Base-by-base conservation (phyloP, 2,113 vertebrate genomes). In the Carassius carassius region DNA sequence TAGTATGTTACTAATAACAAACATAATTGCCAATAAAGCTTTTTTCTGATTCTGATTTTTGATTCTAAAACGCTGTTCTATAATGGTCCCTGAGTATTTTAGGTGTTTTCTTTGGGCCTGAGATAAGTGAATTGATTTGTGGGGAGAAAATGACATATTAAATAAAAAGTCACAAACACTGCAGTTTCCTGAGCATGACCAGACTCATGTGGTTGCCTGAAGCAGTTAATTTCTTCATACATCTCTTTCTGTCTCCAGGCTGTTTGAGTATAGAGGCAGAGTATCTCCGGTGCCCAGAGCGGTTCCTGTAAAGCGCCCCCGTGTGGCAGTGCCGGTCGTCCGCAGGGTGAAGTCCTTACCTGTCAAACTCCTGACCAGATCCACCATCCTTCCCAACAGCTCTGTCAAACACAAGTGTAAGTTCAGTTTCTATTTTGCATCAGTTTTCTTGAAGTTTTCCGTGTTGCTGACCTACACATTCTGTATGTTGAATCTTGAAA, bases 291-390 rank as follows among this genome's bases (percentile, higher is more conserved):
- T 94, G 69, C 97, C 97, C 54, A 94, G 96, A 47, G 95, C 94
- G 62, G 95, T 96, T 37, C 96, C 97, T 0, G 94, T 96, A 88
- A 98, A 98, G 90, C 94, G 96, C 70, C 95, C 96, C 0, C 93
- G 96, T 25, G 94, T 96, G 89, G 94, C 95, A 2, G 92, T 98
- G n/a, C 97, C 97, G 0, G 92, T 97, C 5, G 96, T 97, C 12
- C 94, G 96, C n/a, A 94, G 96, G 3, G 95, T 97, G 88, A 97
- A 97, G 92, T 87, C 96, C 0, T 91, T 98, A 69, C 97, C 97
- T 0, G 96, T 97, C 88, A 97, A 97, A 90, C 94, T 97, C 74
- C 94, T 97, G 58, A 87, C 95, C 7, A 94, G 95, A 8, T 94
- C 96, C 0, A 90, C 95, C 0, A 91, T 95, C 83, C 93, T 96